These are phyloP conservation scores for Trichopoda pennipes DNA, from an alignment of 2,888 invertebrate genomes.

Conservation along the genomic window DNA sequence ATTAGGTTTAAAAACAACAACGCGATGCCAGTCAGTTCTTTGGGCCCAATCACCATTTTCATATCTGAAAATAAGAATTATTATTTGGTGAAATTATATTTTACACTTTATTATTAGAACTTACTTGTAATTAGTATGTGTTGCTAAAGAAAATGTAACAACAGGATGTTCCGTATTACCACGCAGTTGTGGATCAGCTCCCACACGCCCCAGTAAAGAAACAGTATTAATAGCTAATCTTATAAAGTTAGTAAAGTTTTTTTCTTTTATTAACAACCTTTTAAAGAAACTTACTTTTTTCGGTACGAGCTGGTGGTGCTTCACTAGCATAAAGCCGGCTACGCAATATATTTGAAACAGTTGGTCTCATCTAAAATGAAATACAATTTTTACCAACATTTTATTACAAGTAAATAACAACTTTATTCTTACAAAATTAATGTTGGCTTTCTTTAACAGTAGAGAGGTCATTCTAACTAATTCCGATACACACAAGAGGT, in stretches of 20 bases:
- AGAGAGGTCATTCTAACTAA: slow-evolving; percentile 37
- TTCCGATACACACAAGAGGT: neutral
- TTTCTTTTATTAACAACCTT: neutral
- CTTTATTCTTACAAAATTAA: slow-evolving; percentile 28
- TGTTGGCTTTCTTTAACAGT: slow-evolving; percentile 38
- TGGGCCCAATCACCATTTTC: slow-evolving; percentile 90
- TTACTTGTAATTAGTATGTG: slow-evolving; percentile 90
- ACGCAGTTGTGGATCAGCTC: slow-evolving; percentile 92
- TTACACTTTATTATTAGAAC: slow-evolving; percentile 39
- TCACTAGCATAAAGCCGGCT: slow-evolving; percentile 51
- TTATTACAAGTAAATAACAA: neutral
- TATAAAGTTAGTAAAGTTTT: neutral
- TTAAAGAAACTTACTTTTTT: slow-evolving; percentile 61
- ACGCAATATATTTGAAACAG: slow-evolving; percentile 8
- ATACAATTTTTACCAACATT: neutral
- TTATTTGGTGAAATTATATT: no score
- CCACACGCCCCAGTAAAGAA: slow-evolving; percentile 91
- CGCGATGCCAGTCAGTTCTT: slow-evolving; percentile 95
- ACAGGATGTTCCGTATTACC: slow-evolving; percentile 92
- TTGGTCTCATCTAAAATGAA: slow-evolving; percentile 35
- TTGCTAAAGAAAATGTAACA: slow-evolving; percentile 93
- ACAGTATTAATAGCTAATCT: slow-evolving; percentile 90
- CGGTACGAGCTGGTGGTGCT: slow-evolving; percentile 56
- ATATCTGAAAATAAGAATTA: slow-evolving; percentile 79
- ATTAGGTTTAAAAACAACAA: slow-evolving; percentile 92